Evolutionary conservation across 2,797 vertebrate genomes (phyloP), one percentile per base, ranked within the genome.

Genomic region (Prunella strophiata): DNA sequence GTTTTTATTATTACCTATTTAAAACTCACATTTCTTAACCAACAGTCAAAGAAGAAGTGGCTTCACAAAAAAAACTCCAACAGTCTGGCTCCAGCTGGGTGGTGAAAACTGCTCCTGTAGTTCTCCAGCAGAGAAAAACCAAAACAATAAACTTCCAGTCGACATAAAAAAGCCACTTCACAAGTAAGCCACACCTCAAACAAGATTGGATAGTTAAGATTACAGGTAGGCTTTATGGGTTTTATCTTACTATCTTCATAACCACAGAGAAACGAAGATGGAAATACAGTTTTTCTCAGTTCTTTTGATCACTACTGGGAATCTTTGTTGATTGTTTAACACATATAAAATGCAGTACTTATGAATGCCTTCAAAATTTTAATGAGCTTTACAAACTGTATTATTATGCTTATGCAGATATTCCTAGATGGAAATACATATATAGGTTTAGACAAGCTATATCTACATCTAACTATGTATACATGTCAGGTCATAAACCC

Each of bases 101-200:
- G 62, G 13, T 62, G 12, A 72, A 83, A 91, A 93, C 29, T 26
- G 43, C 45, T 89, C 51, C 68, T 80, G 21, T 11, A 78, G 58
- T 21, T 88, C 78, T 71, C 47, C 54, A 87, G 42, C 5, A 10
- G 62, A 63, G 68, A 82, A 70, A 68, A 85, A 51, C 27, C 63
- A 83, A 85, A 93, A 65, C 72, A 88, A 80, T 74, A 74, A 77
- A 87, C 48, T 38, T 94, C 42, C 32, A 92, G 50, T 27, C 70
- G 90, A 88, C 79, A 91, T 29, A 51, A 65, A 91, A 82, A 91
- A 94, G 82, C 89, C 82, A 88, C 89, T 96, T 96, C 82, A 96
- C 30, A 93, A 88, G 57, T 26, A 75, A 93, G 40, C 27, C 88
- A 91, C 70, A 92, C 75, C 82, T 94, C 76, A 92, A 70, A 92